phyloP scores from a whole-genome alignment of 2,113 vertebrate genomes.

The Fulmarus glacialis region DNA sequence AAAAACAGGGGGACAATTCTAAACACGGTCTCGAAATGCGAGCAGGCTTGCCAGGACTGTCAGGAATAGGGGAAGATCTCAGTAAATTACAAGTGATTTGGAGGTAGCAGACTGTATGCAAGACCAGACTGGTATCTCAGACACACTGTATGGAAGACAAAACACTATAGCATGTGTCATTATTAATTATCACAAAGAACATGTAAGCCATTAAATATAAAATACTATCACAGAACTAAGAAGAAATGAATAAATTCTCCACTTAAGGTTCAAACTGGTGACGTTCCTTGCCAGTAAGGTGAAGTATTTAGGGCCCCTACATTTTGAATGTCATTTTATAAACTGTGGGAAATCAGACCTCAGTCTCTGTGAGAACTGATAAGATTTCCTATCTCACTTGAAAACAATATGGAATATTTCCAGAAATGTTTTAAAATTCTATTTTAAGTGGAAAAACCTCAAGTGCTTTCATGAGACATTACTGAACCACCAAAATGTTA shows the following conservation, averaged over 20 bases:
- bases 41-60: not conserved
- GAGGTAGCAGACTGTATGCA: not conserved
- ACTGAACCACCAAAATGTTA: not conserved
- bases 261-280: not conserved
- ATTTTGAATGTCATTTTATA: not conserved
- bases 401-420: not conserved
- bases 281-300: not conserved
- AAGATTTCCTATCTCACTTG: not conserved
- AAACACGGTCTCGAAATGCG: not conserved
- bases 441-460: constrained; percentile 11
- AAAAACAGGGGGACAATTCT: not conserved
- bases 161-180: not conserved
- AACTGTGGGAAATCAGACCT: not conserved
- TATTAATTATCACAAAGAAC: not conserved
- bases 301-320: not conserved
- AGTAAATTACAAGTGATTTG: not conserved
- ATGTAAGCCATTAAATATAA: not conserved
- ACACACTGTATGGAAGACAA: not conserved
- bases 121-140: not conserved
- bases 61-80: not conserved
- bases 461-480: not conserved
- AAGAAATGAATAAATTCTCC: not conserved
- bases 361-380: not conserved
- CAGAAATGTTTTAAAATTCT: not conserved
- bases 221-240: not conserved